phyloP scores from a whole-genome alignment of 2,888 invertebrate species.

The Invenusta paracnida region DNA sequence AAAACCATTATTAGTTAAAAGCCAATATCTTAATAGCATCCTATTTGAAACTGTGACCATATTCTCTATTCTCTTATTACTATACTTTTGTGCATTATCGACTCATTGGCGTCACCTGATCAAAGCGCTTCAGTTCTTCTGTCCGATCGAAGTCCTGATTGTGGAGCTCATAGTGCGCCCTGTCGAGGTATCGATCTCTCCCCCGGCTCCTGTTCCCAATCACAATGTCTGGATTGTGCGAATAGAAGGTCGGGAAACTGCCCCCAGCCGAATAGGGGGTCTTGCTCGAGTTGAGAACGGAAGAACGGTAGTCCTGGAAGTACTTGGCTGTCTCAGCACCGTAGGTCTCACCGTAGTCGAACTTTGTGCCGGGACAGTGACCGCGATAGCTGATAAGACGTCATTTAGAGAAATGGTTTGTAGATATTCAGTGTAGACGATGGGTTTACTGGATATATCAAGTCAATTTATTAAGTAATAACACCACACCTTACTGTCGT shows the following conservation, averaged over 20 bases:
- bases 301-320: constrained; percentile 59
- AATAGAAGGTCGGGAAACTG: constrained; percentile 59
- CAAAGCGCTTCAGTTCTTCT: constrained; percentile 54
- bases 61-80: too few species aligned
- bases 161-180: constrained; percentile 56
- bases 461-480: too few species aligned
- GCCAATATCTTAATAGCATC: too few species aligned
- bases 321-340: constrained; percentile 60
- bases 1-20: too few species aligned
- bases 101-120: too few species aligned
- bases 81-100: too few species aligned
- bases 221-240: constrained; percentile 59
- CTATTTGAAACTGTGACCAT: too few species aligned
- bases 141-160: constrained; percentile 57
- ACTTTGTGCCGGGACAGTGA: constrained; percentile 59
- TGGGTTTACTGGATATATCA: too few species aligned
- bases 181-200: constrained; percentile 55
- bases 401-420: too few species aligned
- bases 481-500: too few species aligned
- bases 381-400: constrained; percentile 56
- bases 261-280: constrained; percentile 57
- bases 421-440: too few species aligned
- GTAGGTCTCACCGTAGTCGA: constrained; percentile 61
- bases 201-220: constrained; percentile 56
- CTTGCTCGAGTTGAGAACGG: constrained; percentile 55